Evolutionary conservation across 1,140 invertebrate genomes (phyloP), one percentile per base, ranked within the genome.

Genomic region (Drosophila ironensis): DNA sequence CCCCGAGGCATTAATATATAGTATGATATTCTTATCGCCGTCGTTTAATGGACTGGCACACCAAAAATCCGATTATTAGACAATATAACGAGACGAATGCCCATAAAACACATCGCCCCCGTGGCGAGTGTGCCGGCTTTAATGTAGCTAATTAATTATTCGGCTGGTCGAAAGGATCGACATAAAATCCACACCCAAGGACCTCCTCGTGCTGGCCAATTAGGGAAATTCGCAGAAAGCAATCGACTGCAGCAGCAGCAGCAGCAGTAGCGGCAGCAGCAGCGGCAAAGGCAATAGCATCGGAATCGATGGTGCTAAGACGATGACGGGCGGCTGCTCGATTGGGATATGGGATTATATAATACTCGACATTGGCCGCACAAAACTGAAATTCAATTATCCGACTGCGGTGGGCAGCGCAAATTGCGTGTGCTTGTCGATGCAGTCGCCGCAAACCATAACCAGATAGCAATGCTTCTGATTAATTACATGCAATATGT

Each of bases 401-500:
- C 47, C 54, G 67, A 22, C 47, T 71, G 47, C 46, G 47, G 66
- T 70, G 35, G 63, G 27, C 38, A 45, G 28, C 51, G 17, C 73
- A 57, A 77, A 73, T 82, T 72, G 45, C 41, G 57, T 30, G 22
- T 40, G 44, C 37, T 66, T 48, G 40, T 59, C 46, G 76, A 33
- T 80, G 75, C 74, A 77, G 24, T 48, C 27, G 57, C 66, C 59
- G 38, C 67, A 71, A 44, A 40, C 35, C 16, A 52, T 41, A 19
- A 40, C 57, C 52, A 37, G 77, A 61, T 44, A 59, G 11, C 71
- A 56, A 24, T 61, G 41, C 46, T 59, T 16, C 61, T 84, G 73
- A 84, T 86, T 82, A 82, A 82, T 82, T 84, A 78, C 78, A 84
- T 74, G 78, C 80, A 70, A 74, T 78, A 53, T 73, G 68, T 78